Percentiles rank a stretch among this genome's conserved stretches.
These are phyloP conservation scores for Aurelia aurita DNA, from an alignment of 30 jellyfish, hydroid and myxozoan genomes.

Conservation along the genomic window DNA sequence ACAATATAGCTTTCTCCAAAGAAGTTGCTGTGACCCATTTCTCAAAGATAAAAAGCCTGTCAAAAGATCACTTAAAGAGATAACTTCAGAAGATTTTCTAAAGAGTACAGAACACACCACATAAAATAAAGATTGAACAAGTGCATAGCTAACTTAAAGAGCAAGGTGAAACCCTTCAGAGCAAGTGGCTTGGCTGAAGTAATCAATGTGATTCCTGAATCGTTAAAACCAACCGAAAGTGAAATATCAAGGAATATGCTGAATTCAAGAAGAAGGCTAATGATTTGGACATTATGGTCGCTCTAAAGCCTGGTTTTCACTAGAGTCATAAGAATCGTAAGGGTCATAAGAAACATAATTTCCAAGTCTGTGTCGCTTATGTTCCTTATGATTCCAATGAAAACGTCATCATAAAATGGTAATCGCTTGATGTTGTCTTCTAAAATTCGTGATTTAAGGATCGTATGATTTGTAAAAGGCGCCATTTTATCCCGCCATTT, in stretches of 20 bases:
- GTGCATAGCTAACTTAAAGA: slow-evolving; percentile 16
- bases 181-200: slow-evolving; percentile 12
- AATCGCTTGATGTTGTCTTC: too few relatives aligned
- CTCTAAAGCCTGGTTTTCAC: too few relatives aligned
- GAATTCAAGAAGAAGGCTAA: slow-evolving; percentile 23
- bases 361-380: too few relatives aligned
- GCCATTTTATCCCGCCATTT: too few relatives aligned
- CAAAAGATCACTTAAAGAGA: not conserved
- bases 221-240: not conserved
- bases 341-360: too few relatives aligned
- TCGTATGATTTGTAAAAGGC: too few relatives aligned
- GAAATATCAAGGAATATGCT: not conserved
- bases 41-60: not conserved
- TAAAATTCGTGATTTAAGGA: too few relatives aligned
- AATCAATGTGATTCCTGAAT: slow-evolving; percentile 29
- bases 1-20: too few relatives aligned
- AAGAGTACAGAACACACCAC: not conserved
- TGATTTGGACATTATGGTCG: slow-evolving; percentile 28
- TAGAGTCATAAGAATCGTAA: too few relatives aligned
- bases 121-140: slow-evolving; percentile 62
- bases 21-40: too few relatives aligned
- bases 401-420: too few relatives aligned
- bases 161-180: slow-evolving; percentile 7
- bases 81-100: not conserved
- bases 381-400: too few relatives aligned